phyloP scores from a whole-genome alignment of 2,113 vertebrate genomes.

The Chelonoidis abingdonii region DNA sequence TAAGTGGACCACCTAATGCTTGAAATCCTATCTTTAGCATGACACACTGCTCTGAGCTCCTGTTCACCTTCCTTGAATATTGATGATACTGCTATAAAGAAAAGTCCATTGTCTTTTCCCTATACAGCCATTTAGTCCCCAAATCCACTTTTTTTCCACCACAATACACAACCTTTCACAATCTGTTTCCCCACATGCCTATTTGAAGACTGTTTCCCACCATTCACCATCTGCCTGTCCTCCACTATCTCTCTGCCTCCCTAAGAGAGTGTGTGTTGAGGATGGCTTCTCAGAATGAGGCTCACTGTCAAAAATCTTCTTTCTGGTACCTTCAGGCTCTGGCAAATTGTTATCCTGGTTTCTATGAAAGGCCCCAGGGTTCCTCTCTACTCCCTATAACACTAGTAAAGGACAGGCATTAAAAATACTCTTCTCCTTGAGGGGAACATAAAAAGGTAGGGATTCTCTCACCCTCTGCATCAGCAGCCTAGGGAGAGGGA shows the following conservation, averaged over 20 bases:
- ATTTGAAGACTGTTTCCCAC: not conserved
- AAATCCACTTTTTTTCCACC: not conserved
- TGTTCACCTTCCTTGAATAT: slow-evolving; percentile 41
- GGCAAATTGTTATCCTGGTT: not conserved
- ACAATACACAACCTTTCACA: accelerated
- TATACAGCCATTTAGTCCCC: not conserved
- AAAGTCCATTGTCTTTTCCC: not conserved
- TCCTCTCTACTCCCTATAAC: accelerated
- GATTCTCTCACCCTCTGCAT: not conserved
- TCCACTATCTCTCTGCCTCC: not conserved
- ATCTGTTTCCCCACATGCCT: accelerated
- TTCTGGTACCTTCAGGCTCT: not conserved
- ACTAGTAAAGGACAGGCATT: not conserved
- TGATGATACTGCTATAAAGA: slow-evolving; percentile 9
- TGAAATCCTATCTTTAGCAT: not conserved
- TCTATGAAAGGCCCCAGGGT: not conserved
- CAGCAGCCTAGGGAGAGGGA: not conserved
- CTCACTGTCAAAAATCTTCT: not conserved
- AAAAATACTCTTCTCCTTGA: not conserved
- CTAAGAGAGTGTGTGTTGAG: not conserved
- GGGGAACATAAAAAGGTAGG: accelerated
- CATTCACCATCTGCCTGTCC: not conserved
- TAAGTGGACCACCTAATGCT: slow-evolving; percentile 9
- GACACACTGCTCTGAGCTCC: slow-evolving; percentile 38
- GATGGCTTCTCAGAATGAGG: not conserved